Base-by-base conservation (phyloP, 1,140 invertebrate genomes). In the Coboldia fuscipes region DNA sequence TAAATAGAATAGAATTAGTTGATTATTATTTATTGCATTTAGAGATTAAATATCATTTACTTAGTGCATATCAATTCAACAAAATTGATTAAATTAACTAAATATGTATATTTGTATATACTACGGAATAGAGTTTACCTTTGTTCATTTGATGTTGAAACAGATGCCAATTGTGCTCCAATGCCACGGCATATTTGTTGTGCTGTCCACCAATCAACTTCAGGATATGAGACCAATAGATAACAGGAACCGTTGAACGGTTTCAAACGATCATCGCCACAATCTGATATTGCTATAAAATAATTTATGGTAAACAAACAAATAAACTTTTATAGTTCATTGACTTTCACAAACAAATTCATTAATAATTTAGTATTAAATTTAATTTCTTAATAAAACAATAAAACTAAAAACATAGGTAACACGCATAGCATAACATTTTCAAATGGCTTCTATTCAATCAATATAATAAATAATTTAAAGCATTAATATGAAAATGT, bases 151-250 rank as follows among this genome's bases (percentile, higher is more conserved):
- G 61, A 37, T 0, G 66, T 62, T n/a, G 66, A 48, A 29, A 74
- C 50, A 13, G 68, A 70, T 0, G 68, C 57, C 13, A 74, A 50
- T 37, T 66, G 57, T 38, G 65, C 62, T 39, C 60, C 68, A 10
- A 75, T 61, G 6, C 71, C 71, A 36, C 61, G 54, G 43, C 76
- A 81, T 4, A 77, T 69, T 52, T 75, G 68, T 37, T 69, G 67
- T 1, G 76, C 75, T 0, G 73, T 77, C 15, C 54, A 45, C 75
- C 75, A 79, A 2, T 69, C 74, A 2, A 74, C 74, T 47, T 70
- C 66, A 5, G 75, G 75, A 44, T 72, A 75, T 26, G 69, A 68
- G 7, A 74, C 69, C 43, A 78, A 65, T 1, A 78, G 58, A 54
- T 78, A 80, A 45, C 75, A 80, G 24, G 65, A 62, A 21, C 64